Evolutionary conservation across 2,888 invertebrate genomes (phyloP), one percentile per base, ranked within the genome.

Genomic region (Choristoneura rosaceana): DNA sequence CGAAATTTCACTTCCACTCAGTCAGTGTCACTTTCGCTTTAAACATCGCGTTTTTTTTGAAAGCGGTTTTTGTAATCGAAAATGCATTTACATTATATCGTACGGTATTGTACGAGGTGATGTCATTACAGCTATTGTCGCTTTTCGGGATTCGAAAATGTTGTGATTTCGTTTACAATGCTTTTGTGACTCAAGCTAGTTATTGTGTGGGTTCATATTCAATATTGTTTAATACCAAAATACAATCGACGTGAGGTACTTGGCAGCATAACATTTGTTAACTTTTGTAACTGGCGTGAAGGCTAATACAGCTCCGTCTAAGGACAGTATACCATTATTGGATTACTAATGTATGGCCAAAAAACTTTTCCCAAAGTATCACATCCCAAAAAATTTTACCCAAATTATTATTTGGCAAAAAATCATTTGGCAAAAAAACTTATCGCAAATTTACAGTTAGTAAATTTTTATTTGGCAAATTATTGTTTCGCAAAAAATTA

Each of bases 1-100:
- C 82, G 84, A 87, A 85, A 84, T 82, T 82, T 79, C 79, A 75
- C 75, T 75, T 74, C 78, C 77, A 76, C 77, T 77, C 74, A 59
- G 75, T 78, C 76, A 78, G 74, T 81, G 84, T 82, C 85, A 78
- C 74, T 68, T 73, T 69, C 73, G 71, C 73, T 70, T 64, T 58
- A 74, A 75, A 73, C 75, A 47, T 65, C 68, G 52, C 34, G 71
- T 75, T 76, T 75, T 76, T 75, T 78, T 76, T 71, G 70, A 77
- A 76, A 74, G 73, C 69, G 64, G 64, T 55, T 66, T 69, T 62
- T 34, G 69, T 63, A 63, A 71, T 68, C 59, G 69, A 66, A 69
- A 75, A 70, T 71, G 73, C 69, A 58, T 65, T 74, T 74, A 71
- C 69, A 43, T 73, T 76, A 76, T 73, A 70, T 63, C 75, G 74